These are phyloP conservation scores for Odontomyia ornata DNA, from an alignment of 2,888 invertebrate genomes.

Conservation along the genomic window DNA sequence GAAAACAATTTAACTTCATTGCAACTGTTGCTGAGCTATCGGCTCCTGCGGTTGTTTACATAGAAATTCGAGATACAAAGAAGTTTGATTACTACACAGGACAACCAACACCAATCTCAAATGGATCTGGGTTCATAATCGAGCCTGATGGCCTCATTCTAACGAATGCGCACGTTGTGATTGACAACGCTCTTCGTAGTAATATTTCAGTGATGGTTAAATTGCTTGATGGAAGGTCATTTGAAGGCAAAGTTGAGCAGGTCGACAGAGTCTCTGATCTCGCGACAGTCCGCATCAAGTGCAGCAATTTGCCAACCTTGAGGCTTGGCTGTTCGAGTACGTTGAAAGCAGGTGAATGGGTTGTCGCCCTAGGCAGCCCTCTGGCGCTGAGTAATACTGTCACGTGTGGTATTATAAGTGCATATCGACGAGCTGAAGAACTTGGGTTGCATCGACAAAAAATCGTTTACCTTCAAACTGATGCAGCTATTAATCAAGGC, in stretches of 20 bases:
- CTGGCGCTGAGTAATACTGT: slow-evolving; percentile 88
- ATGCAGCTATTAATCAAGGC: slow-evolving; percentile 94
- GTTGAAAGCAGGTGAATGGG: slow-evolving; percentile 90
- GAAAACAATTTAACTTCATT: slow-evolving; percentile 83
- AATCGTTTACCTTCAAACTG: slow-evolving; percentile 93
- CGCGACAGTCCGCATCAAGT: slow-evolving; percentile 82
- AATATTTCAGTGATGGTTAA: slow-evolving; percentile 74
- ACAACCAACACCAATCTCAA: slow-evolving; percentile 74
- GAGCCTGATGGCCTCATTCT: slow-evolving; percentile 85
- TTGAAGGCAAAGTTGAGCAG: slow-evolving; percentile 81
- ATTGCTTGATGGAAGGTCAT: slow-evolving; percentile 75
- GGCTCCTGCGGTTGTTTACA: slow-evolving; percentile 88
- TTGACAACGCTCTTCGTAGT: slow-evolving; percentile 69
- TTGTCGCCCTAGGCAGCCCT: slow-evolving; percentile 93
- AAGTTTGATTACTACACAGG: slow-evolving; percentile 77
- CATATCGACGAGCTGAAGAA: slow-evolving; percentile 74
- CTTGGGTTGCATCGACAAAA: slow-evolving; percentile 74
- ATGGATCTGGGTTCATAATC: slow-evolving; percentile 95
- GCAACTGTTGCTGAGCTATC: slow-evolving; percentile 89
- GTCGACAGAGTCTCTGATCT: slow-evolving; percentile 87
- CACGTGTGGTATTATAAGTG: slow-evolving; percentile 89
- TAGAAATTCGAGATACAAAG: slow-evolving; percentile 83
- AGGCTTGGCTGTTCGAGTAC: slow-evolving; percentile 80
- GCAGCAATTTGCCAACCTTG: slow-evolving; percentile 79
- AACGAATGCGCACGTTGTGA: slow-evolving; percentile 95